Evolutionary conservation across 2,113 vertebrate species (phyloP).

Genomic region (Zingel zingel): DNA sequence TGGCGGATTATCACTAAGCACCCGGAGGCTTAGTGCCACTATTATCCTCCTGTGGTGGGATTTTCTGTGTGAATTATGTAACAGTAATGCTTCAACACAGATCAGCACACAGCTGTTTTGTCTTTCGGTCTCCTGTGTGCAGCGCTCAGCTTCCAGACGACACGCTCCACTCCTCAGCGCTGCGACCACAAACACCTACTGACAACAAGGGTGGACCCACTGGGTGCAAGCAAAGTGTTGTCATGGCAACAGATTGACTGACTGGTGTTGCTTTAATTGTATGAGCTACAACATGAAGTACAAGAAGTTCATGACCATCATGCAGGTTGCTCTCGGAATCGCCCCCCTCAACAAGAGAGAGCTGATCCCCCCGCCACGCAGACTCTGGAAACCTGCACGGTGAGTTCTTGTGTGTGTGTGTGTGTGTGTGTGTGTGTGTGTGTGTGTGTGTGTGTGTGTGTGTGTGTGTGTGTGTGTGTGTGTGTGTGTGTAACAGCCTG

Average conservation of each 20-base stretch:
- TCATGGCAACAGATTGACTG: conserved; percentile 17
- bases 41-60: conserved; percentile 83
- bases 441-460: not conserved
- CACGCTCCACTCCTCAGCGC: not conserved
- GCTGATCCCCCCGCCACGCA: conserved; percentile 89
- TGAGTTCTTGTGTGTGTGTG: conserved; percentile 79
- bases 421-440: not conserved
- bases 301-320: conserved; percentile 92
- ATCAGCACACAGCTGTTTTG: conserved; percentile 65
- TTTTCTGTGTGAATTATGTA: conserved; percentile 88
- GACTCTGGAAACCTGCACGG: conserved; percentile 89
- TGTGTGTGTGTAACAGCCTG: not conserved
- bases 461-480: not conserved
- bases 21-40: conserved; percentile 84
- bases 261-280: not conserved
- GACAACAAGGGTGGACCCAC: conserved; percentile 4
- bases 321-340: conserved; percentile 91
- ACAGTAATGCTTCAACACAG: conserved; percentile 80
- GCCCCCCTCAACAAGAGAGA: conserved; percentile 94
- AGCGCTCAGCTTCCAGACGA: conserved; percentile 1
- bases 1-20: conserved; percentile 57
- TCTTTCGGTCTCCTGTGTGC: conserved; percentile 27
- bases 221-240: not conserved
- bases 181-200: not conserved
- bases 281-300: conserved; percentile 86